Percentiles rank a stretch among this genome's conserved stretches.
Conservation (phyloP, 2,113 vertebrate species). For the Oriolus oriolus region DNA sequence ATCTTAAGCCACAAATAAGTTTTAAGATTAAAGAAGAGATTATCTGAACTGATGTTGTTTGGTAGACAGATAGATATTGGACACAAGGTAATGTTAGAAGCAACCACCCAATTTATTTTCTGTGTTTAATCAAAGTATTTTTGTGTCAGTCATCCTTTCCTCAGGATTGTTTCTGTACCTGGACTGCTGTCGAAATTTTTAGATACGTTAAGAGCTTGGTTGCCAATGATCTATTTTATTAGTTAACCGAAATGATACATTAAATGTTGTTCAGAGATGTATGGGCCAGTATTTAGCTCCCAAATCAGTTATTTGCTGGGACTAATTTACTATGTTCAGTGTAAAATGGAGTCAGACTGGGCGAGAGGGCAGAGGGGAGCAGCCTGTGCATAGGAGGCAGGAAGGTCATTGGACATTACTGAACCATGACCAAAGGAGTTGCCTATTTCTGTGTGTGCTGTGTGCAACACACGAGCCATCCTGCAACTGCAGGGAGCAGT, state of each 20-base stretch:
- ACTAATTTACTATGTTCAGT: neutral
- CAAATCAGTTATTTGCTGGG: neutral
- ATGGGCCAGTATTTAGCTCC: neutral
- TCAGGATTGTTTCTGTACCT: neutral
- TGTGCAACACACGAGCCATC: neutral
- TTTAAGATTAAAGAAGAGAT: neutral
- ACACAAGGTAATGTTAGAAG: neutral
- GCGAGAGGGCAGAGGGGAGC: neutral
- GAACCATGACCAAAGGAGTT: neutral
- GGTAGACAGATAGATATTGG: neutral
- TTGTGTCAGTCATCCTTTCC: neutral
- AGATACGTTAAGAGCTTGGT: neutral
- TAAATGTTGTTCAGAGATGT: neutral
- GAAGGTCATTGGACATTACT: neutral
- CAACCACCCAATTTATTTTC: neutral
- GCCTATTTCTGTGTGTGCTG: neutral
- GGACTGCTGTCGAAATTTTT: neutral
- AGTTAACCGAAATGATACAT: neutral
- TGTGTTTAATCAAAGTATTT: neutral
- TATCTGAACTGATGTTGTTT: neutral
- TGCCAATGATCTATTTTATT: neutral
- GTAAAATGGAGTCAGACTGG: neutral
- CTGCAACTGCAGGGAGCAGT: neutral
- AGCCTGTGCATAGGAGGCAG: neutral
- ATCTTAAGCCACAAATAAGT: neutral